Percentiles rank a stretch among this genome's conserved stretches.
These are phyloP conservation scores for Zoanthus sociatus DNA, from an alignment of 92 coral and sea anemone genomes.

Conservation along the genomic window DNA sequence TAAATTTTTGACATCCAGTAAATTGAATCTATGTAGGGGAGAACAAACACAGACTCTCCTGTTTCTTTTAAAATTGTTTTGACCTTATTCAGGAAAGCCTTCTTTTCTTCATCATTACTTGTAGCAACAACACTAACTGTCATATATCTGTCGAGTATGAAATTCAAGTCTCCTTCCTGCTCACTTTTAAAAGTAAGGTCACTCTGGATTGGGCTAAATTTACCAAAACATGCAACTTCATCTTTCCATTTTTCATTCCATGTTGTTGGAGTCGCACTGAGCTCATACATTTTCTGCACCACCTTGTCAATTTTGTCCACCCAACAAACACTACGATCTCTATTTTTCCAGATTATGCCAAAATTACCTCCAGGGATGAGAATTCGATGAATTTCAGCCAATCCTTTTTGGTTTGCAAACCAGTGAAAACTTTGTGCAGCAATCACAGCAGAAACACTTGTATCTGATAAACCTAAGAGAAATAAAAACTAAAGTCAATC, in stretches of 20 bases:
- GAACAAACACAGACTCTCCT: not conserved
- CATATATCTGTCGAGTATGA: slow-evolving; percentile 20
- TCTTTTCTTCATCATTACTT: slow-evolving; percentile 20
- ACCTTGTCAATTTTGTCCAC: slow-evolving; percentile 15
- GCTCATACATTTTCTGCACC: slow-evolving; percentile 7
- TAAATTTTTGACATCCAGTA: slow-evolving; percentile 25
- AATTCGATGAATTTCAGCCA: slow-evolving; percentile 64
- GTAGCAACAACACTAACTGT: slow-evolving; percentile 25
- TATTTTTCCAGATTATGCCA: slow-evolving; percentile 45
- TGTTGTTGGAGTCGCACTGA: not conserved
- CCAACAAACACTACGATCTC: slow-evolving; percentile 38
- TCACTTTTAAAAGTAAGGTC: not conserved
- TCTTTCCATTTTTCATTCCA: slow-evolving; percentile 10
- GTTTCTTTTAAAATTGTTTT: slow-evolving; percentile 13
- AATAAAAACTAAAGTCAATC: not conserved
- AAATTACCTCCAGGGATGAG: slow-evolving; percentile 63
- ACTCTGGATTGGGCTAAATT: slow-evolving; percentile 29
- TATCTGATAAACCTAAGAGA: not conserved
- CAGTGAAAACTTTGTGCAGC: slow-evolving; percentile 47
- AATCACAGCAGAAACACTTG: slow-evolving; percentile 29
- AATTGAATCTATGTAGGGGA: not conserved
- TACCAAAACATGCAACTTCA: slow-evolving; percentile 8
- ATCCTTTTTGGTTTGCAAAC: slow-evolving; percentile 53
- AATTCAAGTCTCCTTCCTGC: slow-evolving; percentile 25
- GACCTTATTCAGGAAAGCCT: not conserved